phyloP scores from a whole-genome alignment of 2,113 vertebrate species.

The Rhinopomastus cyanomelas region DNA sequence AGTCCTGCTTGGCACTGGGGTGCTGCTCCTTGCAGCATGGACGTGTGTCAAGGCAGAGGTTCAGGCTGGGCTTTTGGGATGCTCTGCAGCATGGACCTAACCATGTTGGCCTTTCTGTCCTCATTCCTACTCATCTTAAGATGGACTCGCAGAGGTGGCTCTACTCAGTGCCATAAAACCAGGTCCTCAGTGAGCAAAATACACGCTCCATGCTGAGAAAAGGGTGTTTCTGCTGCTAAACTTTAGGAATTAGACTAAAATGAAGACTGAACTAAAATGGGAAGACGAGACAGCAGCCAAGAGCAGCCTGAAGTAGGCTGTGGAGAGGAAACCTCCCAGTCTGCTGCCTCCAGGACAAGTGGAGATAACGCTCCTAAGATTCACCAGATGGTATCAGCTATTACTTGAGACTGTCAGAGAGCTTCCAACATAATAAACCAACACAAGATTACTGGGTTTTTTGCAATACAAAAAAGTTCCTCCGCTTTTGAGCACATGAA shows the following conservation, averaged over 20 bases:
- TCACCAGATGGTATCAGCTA: not conserved
- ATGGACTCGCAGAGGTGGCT: not conserved
- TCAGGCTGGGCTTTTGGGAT: not conserved
- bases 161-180: not conserved
- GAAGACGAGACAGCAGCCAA: not conserved
- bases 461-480: not conserved
- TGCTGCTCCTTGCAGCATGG: not conserved
- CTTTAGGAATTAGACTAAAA: not conserved
- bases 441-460: not conserved
- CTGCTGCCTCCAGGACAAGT: fast-evolving
- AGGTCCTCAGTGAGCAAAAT: not conserved
- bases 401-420: not conserved
- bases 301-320: not conserved
- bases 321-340: not conserved
- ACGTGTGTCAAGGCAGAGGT: not conserved
- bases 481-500: not conserved
- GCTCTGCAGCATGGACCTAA: not conserved
- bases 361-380: not conserved
- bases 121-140: not conserved
- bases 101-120: not conserved
- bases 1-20: not conserved
- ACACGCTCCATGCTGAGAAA: fast-evolving
- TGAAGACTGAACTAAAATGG: not conserved
- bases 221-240: not conserved
- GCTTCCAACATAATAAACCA: not conserved